Conservation (phyloP, 2,113 vertebrate genomes). For the Ailuropoda melanoleuca region DNA sequence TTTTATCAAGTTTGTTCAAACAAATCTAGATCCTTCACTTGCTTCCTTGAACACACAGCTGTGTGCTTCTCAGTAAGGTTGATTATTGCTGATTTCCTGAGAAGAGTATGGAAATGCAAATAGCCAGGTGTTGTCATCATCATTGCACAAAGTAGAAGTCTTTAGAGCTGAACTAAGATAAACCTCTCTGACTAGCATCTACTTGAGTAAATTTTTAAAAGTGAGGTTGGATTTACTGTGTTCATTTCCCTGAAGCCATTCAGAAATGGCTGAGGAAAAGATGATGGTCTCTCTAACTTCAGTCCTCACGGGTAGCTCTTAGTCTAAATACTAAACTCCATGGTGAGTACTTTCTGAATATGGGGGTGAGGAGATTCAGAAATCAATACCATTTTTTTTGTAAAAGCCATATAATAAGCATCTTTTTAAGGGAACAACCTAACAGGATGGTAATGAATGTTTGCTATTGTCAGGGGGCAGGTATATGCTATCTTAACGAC, state of each 20-base stretch:
- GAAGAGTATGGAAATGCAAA: constrained; percentile 26
- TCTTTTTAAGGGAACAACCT: neutral
- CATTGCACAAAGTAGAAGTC: neutral
- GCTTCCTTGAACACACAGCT: constrained; percentile 41
- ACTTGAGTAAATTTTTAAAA: neutral
- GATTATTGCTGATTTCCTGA: constrained; percentile 50
- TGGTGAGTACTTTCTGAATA: constrained; percentile 17
- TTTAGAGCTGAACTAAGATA: constrained; percentile 6
- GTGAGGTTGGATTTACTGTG: neutral
- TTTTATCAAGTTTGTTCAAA: constrained; percentile 56
- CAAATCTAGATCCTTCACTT: constrained; percentile 40
- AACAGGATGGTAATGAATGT: neutral
- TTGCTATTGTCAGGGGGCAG: neutral
- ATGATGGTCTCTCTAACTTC: neutral
- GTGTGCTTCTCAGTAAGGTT: constrained; percentile 50
- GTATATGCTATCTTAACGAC: neutral
- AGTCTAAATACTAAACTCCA: neutral
- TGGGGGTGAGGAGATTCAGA: neutral
- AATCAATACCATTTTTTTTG: neutral
- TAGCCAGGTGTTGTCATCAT: constrained; percentile 48
- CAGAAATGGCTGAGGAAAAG: constrained; percentile 8
- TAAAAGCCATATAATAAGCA: neutral
- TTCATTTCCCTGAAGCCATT: neutral
- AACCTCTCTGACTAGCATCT: neutral
- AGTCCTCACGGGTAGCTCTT: neutral